Evolutionary conservation across 2,797 vertebrate genomes (phyloP).

Genomic region (Aphelocoma californica): DNA sequence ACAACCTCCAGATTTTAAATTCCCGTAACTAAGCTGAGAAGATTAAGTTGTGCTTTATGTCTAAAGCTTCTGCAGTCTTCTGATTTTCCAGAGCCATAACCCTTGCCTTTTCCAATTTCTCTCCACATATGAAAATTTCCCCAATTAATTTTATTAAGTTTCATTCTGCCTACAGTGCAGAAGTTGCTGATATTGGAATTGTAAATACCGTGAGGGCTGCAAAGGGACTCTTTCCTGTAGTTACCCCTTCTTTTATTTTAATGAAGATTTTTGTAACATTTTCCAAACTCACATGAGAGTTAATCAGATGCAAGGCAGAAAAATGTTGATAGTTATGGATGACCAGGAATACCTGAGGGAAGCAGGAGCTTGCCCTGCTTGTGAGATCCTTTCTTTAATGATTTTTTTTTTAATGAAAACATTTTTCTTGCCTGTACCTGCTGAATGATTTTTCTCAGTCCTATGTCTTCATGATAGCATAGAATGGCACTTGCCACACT

Average conservation of each 20-base stretch:
- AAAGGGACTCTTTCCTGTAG: neutral
- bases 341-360: neutral
- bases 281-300: neutral
- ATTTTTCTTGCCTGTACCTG: neutral
- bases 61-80: neutral
- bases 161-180: neutral
- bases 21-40: neutral
- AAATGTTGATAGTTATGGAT: neutral
- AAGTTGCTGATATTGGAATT: neutral
- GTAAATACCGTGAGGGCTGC: neutral
- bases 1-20: neutral
- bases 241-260: neutral
- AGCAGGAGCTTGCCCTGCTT: neutral
- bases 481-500: neutral
- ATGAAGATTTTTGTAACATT: neutral
- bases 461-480: accelerated
- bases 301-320: neutral
- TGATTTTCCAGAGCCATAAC: neutral
- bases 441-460: neutral
- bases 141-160: neutral
- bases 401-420: neutral
- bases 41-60: neutral
- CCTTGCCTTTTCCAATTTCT: neutral
- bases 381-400: neutral
- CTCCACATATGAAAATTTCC: neutral